Base-by-base conservation (phyloP, 2,888 invertebrate genomes). In the Scelioninae gen. 1 region DNA sequence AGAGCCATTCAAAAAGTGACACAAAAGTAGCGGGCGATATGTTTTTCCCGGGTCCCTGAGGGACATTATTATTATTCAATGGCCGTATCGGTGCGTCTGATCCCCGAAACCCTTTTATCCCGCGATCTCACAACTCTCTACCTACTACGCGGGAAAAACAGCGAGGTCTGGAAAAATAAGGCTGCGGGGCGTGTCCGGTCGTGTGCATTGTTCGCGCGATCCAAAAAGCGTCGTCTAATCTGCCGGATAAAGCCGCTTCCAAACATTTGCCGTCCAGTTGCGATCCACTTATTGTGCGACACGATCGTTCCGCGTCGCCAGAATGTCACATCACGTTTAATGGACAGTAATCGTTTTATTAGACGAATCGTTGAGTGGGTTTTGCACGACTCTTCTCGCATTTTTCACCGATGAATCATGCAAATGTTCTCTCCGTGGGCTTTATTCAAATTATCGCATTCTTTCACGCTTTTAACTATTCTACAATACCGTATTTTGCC, bases 321-420 rank as follows among this genome's bases (percentile, higher is more conserved):
- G 55, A 66, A 53, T 34, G 45, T 55, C 63, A 5, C 65, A 29
- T 65, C 47, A 23, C 47, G 40, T 75, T 75, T 66, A 65, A 58
- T 51, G 75, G 66, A 75, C 65, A 29, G 51, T 65, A 75, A 75
- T 66, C 75, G 75, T 65, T 75, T 49, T 47, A 38, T 47, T 74
- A 31, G 60, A 40, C 29, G 58, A 8, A 49, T n/a, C n/a, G n/a
- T n/a, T n/a, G n/a, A n/a, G n/a, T n/a, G n/a, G n/a, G n/a, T n/a
- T n/a, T n/a, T n/a, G n/a, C n/a, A n/a, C n/a, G n/a, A n/a, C n/a
- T n/a, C n/a, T n/a, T n/a, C n/a, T n/a, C n/a, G n/a, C n/a, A n/a
- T n/a, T n/a, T n/a, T n/a, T n/a, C n/a, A n/a, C n/a, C n/a, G n/a
- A n/a, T n/a, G n/a, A n/a, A n/a, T n/a, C n/a, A n/a, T n/a, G n/a